Evolutionary conservation across 2,113 vertebrate species (phyloP).

Genomic region (Rhea pennata): DNA sequence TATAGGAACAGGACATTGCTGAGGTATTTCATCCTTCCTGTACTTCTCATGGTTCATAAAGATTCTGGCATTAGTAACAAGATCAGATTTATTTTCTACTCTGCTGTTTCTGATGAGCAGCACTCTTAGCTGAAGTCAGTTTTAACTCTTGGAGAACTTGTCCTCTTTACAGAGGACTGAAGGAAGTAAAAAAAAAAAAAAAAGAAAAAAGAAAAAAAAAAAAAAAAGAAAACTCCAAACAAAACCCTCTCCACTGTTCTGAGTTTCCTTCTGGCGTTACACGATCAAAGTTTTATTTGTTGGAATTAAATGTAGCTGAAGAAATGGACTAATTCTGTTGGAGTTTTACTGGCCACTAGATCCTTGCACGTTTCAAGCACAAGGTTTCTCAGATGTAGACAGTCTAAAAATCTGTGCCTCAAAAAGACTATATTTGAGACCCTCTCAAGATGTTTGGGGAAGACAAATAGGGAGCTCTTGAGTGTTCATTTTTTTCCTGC

Average conservation of each 20-base stretch:
- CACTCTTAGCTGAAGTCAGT: not conserved
- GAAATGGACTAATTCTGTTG: not conserved
- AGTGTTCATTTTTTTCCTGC: not conserved
- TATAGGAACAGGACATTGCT: not conserved
- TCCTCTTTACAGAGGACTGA: not conserved
- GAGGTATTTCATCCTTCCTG: not conserved
- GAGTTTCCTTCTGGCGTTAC: not conserved
- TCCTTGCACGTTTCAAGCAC: not conserved
- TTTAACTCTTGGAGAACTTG: not conserved
- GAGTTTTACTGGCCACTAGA: not conserved
- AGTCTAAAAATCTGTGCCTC: not conserved
- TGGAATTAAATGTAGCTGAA: not conserved
- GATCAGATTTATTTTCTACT: not conserved
- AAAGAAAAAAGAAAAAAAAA: not conserved
- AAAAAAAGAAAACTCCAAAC: not conserved
- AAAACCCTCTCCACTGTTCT: not conserved
- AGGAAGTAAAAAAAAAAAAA: not conserved
- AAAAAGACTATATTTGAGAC: not conserved
- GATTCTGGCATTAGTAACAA: not conserved
- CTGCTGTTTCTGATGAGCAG: not conserved
- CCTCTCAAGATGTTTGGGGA: not conserved
- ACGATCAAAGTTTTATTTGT: not conserved
- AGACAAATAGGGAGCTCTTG: not conserved
- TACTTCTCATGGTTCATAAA: not conserved
- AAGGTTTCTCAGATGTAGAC: not conserved